phyloP scores from a whole-genome alignment of 2,113 vertebrate species.

The Syngnathus scovelli region DNA sequence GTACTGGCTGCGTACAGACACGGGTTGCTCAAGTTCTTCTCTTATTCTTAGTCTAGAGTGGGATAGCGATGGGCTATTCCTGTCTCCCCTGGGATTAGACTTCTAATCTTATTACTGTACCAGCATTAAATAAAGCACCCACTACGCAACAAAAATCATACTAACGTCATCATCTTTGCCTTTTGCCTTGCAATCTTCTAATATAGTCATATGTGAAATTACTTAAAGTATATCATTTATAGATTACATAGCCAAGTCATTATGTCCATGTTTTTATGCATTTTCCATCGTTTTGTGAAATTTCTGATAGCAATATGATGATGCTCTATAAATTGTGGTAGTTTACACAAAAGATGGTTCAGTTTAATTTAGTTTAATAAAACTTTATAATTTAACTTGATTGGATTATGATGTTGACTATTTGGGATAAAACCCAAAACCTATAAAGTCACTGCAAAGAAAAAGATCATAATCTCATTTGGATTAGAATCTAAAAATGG shows the following conservation, averaged over 20 bases:
- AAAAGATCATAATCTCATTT: not conserved
- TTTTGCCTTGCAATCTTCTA: not conserved
- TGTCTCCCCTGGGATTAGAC: slow-evolving; percentile 63
- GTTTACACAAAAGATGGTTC: slow-evolving; percentile 19
- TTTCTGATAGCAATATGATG: not conserved
- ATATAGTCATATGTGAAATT: not conserved
- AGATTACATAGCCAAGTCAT: no score
- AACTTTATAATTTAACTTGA: not conserved
- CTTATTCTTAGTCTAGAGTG: slow-evolving; percentile 6
- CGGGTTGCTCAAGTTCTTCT: slow-evolving; percentile 1
- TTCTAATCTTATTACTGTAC: slow-evolving; percentile 68
- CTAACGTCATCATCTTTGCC: not conserved
- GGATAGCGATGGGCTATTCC: slow-evolving; percentile 46
- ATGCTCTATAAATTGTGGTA: slow-evolving; percentile 15
- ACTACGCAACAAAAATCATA: slow-evolving; percentile 27
- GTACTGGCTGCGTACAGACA: not conserved
- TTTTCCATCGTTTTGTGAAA: not conserved
- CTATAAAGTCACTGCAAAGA: not conserved
- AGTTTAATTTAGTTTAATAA: no score
- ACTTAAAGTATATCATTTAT: not conserved
- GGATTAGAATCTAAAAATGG: no score
- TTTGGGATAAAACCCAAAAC: slow-evolving; percentile 20
- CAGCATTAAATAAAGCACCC: slow-evolving; percentile 32
- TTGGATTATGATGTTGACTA: slow-evolving; percentile 22
- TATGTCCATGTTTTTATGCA: not conserved